Conservation (phyloP, 2,113 vertebrate species). For the Telmatochromis sp. region DNA sequence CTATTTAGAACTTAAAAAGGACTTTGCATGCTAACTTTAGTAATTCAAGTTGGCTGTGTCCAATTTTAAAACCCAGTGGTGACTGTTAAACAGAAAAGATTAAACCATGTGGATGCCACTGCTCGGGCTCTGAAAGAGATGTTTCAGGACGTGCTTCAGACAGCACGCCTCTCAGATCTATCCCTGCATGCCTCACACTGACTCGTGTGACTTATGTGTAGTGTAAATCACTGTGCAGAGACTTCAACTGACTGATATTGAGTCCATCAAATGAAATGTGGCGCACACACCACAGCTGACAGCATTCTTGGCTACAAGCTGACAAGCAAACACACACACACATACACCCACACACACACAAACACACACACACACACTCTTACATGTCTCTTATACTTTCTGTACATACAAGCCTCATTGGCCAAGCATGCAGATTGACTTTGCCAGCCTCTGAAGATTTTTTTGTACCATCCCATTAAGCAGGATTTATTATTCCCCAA, state of each 20-base stretch:
- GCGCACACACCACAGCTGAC: background rate
- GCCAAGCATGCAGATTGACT: constrained; percentile 49
- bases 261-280: constrained; percentile 28
- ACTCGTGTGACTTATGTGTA: constrained; percentile 23
- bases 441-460: background rate
- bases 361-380: background rate
- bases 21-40: background rate
- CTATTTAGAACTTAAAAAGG: background rate
- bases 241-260: constrained; percentile 22
- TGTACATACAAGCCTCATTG: constrained; percentile 29
- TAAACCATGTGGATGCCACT: background rate
- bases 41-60: background rate
- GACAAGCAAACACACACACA: background rate
- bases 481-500: constrained; percentile 63
- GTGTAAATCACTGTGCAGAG: constrained; percentile 36
- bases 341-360: background rate
- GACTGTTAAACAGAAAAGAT: background rate
- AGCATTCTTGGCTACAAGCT: background rate
- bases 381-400: background rate
- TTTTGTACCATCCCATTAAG: constrained; percentile 64
- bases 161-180: background rate
- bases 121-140: background rate
- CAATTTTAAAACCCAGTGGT: background rate
- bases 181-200: background rate
- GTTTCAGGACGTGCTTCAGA: background rate